Base-by-base conservation (phyloP, 2,113 vertebrate species). In the Agelaius phoeniceus region DNA sequence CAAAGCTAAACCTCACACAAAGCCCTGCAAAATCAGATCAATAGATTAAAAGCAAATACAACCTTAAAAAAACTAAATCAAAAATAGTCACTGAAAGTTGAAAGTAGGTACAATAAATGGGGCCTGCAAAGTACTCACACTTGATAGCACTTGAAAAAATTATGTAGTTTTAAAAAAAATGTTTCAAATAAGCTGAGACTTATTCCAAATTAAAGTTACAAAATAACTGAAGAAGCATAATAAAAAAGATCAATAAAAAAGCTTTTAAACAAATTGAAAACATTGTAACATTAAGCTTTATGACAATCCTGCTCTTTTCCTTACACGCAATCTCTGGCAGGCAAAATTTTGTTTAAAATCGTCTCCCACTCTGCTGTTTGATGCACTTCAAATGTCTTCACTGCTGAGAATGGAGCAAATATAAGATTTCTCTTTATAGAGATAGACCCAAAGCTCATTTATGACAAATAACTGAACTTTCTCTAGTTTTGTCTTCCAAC, bases 221-320 rank as follows among this genome's bases (percentile, higher is more conserved):
- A 95, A 96, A 94, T 91, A 88, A 87, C 66, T 74, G 46, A 95
- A 86, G 73, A 91, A 86, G 18, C 6, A 33, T 54, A 88, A 73
- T 82, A 88, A 90, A 96, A 96, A 93, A 71, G 20, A 96, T 63
- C 74, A 93, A 87, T 86, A 44, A 86, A 93, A 94, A 91, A 94
- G 63, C 74, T 96, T 96, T 97, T 95, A 95, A 96, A 94, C 21
- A 92, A 95, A 89, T 86, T 91, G 86, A 93, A 97, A 97, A 96
- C 4, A 4, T 72, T 72, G 31, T 95, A 88, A 88, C 54, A 51
- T 84, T 93, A 92, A 91, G 33, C 78, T 96, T 90, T 95, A 83
- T 73, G 41, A 83, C 49, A 97, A 63, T 52, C 57, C 61, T 39
- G 19, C 30, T 66, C 30, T 77, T 87, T 89, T 94, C 35, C 65